Conservation (phyloP, 2,888 invertebrate species). For the Choreutis nemorana region DNA sequence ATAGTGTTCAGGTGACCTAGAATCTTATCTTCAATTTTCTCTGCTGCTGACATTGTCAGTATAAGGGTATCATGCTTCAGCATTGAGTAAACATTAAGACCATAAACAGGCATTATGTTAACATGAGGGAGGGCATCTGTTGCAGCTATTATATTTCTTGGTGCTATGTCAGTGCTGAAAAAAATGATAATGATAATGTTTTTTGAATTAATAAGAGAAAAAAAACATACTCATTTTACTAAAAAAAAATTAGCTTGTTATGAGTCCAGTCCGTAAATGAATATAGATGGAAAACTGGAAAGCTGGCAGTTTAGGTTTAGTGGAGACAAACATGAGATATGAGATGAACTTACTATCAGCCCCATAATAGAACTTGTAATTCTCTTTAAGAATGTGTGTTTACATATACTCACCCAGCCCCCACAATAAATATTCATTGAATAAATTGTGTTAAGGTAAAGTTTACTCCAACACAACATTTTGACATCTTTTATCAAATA, state of each 20-base stretch:
- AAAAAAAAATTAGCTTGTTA: constrained; percentile 4
- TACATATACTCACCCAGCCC: too few relatives aligned
- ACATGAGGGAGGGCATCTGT: constrained; percentile 80
- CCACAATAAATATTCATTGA: too few relatives aligned
- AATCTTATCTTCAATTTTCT: constrained; percentile 82
- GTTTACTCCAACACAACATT: too few relatives aligned
- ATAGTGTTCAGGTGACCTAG: constrained; percentile 73
- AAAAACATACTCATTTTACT: constrained; percentile 4
- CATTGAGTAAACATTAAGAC: constrained; percentile 96
- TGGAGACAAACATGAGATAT: too few relatives aligned
- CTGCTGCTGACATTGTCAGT: constrained; percentile 83
- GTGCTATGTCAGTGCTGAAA: constrained; percentile 84
- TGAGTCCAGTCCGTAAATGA: too few relatives aligned
- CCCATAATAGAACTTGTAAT: too few relatives aligned
- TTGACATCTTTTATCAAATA: too few relatives aligned
- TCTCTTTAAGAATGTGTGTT: too few relatives aligned
- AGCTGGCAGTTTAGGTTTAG: too few relatives aligned
- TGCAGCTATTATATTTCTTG: constrained; percentile 87
- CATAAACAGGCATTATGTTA: constrained; percentile 95
- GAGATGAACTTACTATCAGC: too few relatives aligned
- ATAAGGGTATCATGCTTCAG: constrained; percentile 94
- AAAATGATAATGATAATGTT: constrained; percentile 15
- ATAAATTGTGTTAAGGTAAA: too few relatives aligned
- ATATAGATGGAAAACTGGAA: too few relatives aligned
- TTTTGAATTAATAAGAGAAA: constrained; percentile 2